A percentile compares a stretch with the other conserved stretches of the same genome.
Conservation (phyloP, 2,888 invertebrate species). For the Habroteleia sp. region DNA sequence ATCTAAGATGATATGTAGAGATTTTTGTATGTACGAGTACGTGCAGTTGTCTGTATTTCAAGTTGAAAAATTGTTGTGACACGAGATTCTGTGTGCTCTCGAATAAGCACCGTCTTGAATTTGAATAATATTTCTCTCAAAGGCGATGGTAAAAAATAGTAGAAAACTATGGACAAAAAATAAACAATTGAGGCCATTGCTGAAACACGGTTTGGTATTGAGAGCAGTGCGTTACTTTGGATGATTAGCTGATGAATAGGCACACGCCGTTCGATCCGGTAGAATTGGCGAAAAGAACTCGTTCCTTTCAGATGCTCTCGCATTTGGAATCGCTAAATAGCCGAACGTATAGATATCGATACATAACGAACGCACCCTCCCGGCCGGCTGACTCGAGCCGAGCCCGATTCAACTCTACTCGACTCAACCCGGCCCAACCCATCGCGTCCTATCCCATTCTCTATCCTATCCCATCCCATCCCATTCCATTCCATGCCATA, state of each 20-base stretch:
- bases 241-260: slow-evolving; percentile 53
- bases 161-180: slow-evolving; percentile 12
- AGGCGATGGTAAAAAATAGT: slow-evolving; percentile 3
- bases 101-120: background rate
- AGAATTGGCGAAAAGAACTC: slow-evolving; percentile 52
- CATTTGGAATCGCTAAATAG: slow-evolving; percentile 56
- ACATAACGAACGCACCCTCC: slow-evolving; percentile 50
- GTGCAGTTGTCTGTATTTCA: too few species aligned
- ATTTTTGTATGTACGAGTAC: too few species aligned
- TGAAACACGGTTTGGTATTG: slow-evolving; percentile 21
- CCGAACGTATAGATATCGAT: slow-evolving; percentile 48
- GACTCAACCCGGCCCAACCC: slow-evolving; percentile 67
- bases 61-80: too few species aligned
- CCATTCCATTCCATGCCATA: slow-evolving; percentile 70
- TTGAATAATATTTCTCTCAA: slow-evolving; percentile 8
- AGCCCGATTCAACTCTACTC: slow-evolving; percentile 45
- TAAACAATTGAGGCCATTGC: slow-evolving; percentile 27
- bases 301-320: slow-evolving; percentile 78
- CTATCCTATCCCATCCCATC: slow-evolving; percentile 39
- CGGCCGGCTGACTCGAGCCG: slow-evolving; percentile 36
- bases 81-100: too few species aligned
- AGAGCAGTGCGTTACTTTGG: slow-evolving; percentile 43
- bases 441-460: slow-evolving; percentile 62
- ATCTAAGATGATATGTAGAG: too few species aligned
- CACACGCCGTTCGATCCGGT: slow-evolving; percentile 34